These are phyloP conservation scores for Metellina segmentata DNA, from an alignment of 2,888 invertebrate genomes.

Conservation along the genomic window DNA sequence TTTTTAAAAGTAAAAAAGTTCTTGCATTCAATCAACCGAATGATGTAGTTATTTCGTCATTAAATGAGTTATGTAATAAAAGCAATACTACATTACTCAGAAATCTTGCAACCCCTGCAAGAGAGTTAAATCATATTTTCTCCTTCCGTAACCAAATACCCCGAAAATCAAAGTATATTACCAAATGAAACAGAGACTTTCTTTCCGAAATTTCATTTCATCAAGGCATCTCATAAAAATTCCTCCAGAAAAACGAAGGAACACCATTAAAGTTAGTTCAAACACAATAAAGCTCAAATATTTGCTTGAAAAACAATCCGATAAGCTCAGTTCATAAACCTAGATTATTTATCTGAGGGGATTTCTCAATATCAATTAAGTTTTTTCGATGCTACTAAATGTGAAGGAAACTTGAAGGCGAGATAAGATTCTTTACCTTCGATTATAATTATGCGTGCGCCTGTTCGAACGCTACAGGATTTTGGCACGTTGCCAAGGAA, in stretches of 20 bases:
- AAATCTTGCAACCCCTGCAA: too few species aligned
- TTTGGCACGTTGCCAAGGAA: slow-evolving; percentile 46
- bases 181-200: neutral
- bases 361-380: slow-evolving; percentile 27
- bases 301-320: slow-evolving; percentile 27
- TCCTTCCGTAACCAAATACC: neutral
- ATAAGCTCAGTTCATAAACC: slow-evolving; percentile 32
- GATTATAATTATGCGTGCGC: slow-evolving; percentile 32
- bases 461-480: slow-evolving; percentile 16
- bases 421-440: slow-evolving; percentile 33
- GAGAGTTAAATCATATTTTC: neutral
- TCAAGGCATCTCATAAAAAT: neutral
- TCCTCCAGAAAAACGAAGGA: neutral
- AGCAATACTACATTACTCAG: too few species aligned
- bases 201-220: neutral
- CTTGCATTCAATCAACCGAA: too few species aligned
- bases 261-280: neutral
- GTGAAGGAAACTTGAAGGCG: slow-evolving; percentile 1
- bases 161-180: neutral
- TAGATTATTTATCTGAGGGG: slow-evolving; percentile 47
- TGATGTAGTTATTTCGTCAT: too few species aligned
- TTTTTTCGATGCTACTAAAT: slow-evolving; percentile 6
- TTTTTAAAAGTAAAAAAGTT: too few species aligned
- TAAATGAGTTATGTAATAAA: too few species aligned
- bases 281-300: slow-evolving; percentile 28